Evolutionary conservation across 2,888 invertebrate species (phyloP), one percentile per base, ranked within the genome.

Genomic region (Herminia tarsipennalis): DNA sequence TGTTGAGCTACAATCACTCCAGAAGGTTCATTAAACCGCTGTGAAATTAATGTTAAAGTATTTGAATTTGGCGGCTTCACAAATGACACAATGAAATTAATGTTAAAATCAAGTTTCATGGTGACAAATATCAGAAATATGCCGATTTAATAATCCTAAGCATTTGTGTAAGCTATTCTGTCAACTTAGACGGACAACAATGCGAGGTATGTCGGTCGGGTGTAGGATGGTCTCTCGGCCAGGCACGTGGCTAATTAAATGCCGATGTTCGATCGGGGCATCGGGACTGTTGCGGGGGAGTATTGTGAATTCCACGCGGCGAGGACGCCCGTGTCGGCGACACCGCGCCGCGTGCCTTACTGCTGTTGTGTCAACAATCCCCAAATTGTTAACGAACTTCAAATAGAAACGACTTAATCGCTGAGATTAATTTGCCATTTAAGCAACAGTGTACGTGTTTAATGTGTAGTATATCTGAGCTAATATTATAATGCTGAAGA

Each of bases 181-280:
- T 76, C 70, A 80, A 81, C 72, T 78, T 78, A 80, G 76, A 71
- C 75, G 73, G 71, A 61, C 66, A 86, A 83, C 81, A 83, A 91
- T 88, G 78, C 73, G 67, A 73, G 76, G 70, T 70, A 90, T 90
- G 81, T 71, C 66, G 78, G 67, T 62, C 71, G 75, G 73, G 69
- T 65, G 65, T 66, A 59, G 77, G 73, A 73, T 73, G 70, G 76
- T 68, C 71, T 75, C 73, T 76, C 71, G 71, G 69, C 41, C 59
- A 65, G 86, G 89, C 81, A 86, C 86, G 88, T 83, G 88, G 86
- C 83, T 91, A 91, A 91, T 90, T 91, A 91, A 90, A 91, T 91
- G 86, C 88, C 90, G 69, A 78, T 78, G 83, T 71, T 77, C 72
- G 74, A 75, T 70, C 64, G 70, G 73, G 42, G 40, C 49, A 37